phyloP scores from a whole-genome alignment of 1,140 invertebrate species.

The Orius laevigatus region DNA sequence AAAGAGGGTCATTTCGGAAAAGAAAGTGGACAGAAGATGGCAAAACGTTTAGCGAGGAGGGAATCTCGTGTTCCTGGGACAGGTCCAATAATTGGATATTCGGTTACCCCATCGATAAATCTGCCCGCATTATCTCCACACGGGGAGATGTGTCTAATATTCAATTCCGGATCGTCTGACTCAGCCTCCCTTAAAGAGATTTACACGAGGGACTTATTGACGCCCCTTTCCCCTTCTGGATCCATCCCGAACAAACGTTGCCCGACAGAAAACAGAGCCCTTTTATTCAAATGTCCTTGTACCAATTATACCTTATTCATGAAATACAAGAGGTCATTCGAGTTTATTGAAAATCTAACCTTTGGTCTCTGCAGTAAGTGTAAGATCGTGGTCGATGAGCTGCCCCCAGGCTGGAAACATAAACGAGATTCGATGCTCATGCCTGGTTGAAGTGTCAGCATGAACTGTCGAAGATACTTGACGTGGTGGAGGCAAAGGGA shows the following conservation, averaged over 20 bases:
- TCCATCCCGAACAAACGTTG: not conserved
- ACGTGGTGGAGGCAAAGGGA: conserved; percentile 30
- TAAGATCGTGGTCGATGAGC: conserved; percentile 37
- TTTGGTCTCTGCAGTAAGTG: conserved; percentile 34
- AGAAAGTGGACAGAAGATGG: not conserved
- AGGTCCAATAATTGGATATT: conserved; percentile 14
- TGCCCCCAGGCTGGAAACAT: conserved; percentile 36
- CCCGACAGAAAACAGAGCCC: too few relatives aligned
- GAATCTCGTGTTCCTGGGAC: not conserved
- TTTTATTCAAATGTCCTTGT: too few relatives aligned
- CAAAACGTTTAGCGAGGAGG: not conserved
- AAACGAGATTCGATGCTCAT: conserved; percentile 32
- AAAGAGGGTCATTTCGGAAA: not conserved
- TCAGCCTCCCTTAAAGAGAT: not conserved
- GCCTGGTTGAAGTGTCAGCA: conserved; percentile 28
- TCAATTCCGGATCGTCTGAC: conserved; percentile 2
- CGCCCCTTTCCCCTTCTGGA: not conserved
- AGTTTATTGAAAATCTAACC: conserved; percentile 23
- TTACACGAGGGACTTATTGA: not conserved
- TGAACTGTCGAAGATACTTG: conserved; percentile 31
- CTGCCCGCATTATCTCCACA: conserved; percentile 10
- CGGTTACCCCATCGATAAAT: conserved; percentile 7
- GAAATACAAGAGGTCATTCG: too few relatives aligned
- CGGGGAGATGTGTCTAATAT: conserved; percentile 9
- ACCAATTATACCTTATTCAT: too few relatives aligned